Conservation (phyloP, 2,113 vertebrate genomes). For the Lepus americanus region DNA sequence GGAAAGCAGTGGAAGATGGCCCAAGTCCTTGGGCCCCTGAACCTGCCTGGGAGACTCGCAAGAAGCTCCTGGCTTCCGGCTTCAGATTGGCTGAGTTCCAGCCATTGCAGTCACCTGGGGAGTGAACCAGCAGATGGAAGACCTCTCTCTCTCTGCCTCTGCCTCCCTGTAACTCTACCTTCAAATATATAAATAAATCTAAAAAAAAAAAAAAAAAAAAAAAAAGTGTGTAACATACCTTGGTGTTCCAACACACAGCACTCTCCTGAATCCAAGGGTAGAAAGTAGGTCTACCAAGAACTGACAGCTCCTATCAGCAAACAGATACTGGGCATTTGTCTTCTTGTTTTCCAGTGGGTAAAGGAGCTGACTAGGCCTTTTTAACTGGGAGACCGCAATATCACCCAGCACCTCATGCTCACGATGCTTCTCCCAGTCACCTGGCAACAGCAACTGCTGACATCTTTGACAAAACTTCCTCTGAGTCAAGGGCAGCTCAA, state of each 20-base stretch:
- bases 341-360: slow-evolving; percentile 95
- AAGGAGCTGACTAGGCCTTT: slow-evolving; percentile 92
- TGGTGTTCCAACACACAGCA: slow-evolving; percentile 95
- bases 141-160: no score
- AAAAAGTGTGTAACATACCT: slow-evolving; percentile 87
- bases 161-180: no score
- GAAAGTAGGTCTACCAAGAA: slow-evolving; percentile 92
- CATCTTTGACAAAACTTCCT: slow-evolving; percentile 94
- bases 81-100: no score
- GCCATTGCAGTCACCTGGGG: no score
- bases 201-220: neutral
- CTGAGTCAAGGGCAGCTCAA: slow-evolving; percentile 86
- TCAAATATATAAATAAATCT: no score
- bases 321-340: slow-evolving; percentile 96
- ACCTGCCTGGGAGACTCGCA: no score
- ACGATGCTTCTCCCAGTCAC: slow-evolving; percentile 86
- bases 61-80: no score
- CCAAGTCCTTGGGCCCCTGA: no score
- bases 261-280: slow-evolving; percentile 90
- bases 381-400: slow-evolving; percentile 88
- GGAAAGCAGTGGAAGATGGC: no score
- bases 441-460: slow-evolving; percentile 91
- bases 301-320: slow-evolving; percentile 93
- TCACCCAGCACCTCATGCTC: slow-evolving; percentile 85
- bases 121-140: no score